phyloP scores from a whole-genome alignment of 2,888 invertebrate species.

The Gymnosoma rotundatum region DNA sequence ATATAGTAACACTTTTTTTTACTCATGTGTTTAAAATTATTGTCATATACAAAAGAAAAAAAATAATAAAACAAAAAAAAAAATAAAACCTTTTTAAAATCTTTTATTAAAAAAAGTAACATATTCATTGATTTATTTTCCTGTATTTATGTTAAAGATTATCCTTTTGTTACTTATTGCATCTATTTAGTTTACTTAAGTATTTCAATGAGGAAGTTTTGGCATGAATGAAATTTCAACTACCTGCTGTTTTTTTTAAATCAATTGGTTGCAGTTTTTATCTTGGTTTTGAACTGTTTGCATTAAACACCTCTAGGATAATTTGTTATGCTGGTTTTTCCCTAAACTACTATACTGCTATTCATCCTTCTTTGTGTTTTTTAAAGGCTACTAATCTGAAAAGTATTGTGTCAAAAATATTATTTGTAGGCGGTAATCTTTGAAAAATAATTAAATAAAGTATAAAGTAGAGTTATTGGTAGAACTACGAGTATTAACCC shows the following conservation, averaged over 20 bases:
- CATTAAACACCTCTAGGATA: slow-evolving; percentile 52
- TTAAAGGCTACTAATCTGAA: slow-evolving; percentile 39
- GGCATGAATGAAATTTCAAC: slow-evolving; percentile 23
- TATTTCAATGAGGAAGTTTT: slow-evolving; percentile 14
- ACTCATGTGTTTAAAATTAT: slow-evolving; percentile 38
- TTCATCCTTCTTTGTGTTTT: not conserved
- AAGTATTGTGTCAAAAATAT: slow-evolving; percentile 22
- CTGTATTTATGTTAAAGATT: slow-evolving; percentile 60
- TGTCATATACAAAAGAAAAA: slow-evolving; percentile 11
- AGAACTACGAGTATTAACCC: not conserved
- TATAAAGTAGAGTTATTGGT: not conserved
- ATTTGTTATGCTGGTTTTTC: slow-evolving; percentile 62
- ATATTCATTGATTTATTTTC: slow-evolving; percentile 64
- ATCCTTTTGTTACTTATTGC: slow-evolving; percentile 61
- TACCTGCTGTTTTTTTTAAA: slow-evolving; percentile 55
- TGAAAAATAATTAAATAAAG: not conserved
- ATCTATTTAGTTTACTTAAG: slow-evolving; percentile 65
- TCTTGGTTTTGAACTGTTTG: slow-evolving; percentile 11
- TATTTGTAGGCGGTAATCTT: slow-evolving; percentile 34
- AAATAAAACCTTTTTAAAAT: slow-evolving; percentile 31
- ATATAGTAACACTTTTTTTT: not conserved
- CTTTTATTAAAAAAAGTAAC: slow-evolving; percentile 27
- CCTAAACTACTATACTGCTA: slow-evolving; percentile 2
- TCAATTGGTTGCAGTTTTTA: slow-evolving; percentile 14
- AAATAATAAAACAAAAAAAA: not conserved